Percentiles rank a stretch among this genome's conserved stretches.
Evolutionary conservation across 2,888 invertebrate species (phyloP).

Genomic region (Torymus tubicola): DNA sequence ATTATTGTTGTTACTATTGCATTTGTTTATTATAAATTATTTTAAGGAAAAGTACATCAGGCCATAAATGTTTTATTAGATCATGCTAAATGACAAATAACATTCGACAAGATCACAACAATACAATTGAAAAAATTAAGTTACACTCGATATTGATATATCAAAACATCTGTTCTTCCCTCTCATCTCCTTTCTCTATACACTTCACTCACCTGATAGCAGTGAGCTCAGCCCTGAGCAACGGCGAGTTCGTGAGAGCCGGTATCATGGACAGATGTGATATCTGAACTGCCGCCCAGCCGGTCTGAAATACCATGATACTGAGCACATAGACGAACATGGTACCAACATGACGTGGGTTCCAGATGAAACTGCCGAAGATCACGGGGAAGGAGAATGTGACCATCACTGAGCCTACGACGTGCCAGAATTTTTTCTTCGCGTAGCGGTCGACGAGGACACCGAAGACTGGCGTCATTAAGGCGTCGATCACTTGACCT

Average conservation of each 20-base stretch:
- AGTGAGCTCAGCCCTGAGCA: slow-evolving; percentile 86
- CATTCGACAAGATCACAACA: no score
- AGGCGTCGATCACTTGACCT: slow-evolving; percentile 74
- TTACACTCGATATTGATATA: no score
- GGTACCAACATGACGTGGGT: slow-evolving; percentile 51
- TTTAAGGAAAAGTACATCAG: no score
- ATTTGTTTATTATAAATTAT: no score
- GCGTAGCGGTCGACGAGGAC: slow-evolving; percentile 88
- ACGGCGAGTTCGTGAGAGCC: slow-evolving; percentile 83
- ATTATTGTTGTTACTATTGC: no score
- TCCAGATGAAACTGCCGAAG: slow-evolving; percentile 70
- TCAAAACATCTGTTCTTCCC: no score
- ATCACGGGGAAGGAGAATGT: slow-evolving; percentile 72
- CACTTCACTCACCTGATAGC: slow-evolving; percentile 86
- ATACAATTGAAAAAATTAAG: no score
- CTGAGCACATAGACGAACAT: slow-evolving; percentile 73
- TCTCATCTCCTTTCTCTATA: no score
- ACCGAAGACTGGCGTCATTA: slow-evolving; percentile 87
- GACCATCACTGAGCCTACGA: slow-evolving; percentile 80
- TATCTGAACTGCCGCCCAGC: slow-evolving; percentile 96
- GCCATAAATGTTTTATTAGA: no score
- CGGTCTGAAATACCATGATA: slow-evolving; percentile 90
- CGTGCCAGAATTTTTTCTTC: slow-evolving; percentile 90
- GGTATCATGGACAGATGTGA: slow-evolving; percentile 95
- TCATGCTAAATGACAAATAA: no score